phyloP scores from a whole-genome alignment of 2,113 vertebrate genomes.

The Tamias sibiricus region DNA sequence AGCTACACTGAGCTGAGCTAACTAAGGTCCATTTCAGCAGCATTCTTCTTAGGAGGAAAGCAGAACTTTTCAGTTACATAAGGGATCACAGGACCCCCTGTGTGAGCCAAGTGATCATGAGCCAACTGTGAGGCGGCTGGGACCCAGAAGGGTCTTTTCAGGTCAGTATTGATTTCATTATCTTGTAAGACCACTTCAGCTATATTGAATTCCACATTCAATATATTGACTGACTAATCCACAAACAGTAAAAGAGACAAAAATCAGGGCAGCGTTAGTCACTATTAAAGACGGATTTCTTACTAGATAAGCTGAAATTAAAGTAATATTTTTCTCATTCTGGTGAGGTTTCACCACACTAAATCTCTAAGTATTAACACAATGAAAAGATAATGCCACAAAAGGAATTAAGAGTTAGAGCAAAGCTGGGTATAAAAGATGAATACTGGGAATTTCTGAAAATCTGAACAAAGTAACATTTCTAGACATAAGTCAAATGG shows the following conservation, averaged over 20 bases:
- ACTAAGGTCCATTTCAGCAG: not conserved
- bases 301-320: conserved; percentile 48
- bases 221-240: not conserved
- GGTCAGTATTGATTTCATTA: conserved; percentile 31
- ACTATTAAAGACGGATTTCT: conserved; percentile 49
- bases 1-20: not conserved
- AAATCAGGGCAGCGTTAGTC: conserved; percentile 18
- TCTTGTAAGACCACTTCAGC: conserved; percentile 63
- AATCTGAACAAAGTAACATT: conserved; percentile 30
- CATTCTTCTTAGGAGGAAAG: not conserved
- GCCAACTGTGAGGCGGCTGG: accelerated
- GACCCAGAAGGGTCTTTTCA: not conserved
- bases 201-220: conserved; percentile 54
- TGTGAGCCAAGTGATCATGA: accelerated
- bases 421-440: conserved; percentile 33
- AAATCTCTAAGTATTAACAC: conserved; percentile 60
- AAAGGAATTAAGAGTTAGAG: not conserved
- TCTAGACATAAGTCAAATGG: conserved; percentile 5
- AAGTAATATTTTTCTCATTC: conserved; percentile 2
- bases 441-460: not conserved
- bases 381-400: conserved; percentile 32
- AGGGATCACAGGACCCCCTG: not conserved
- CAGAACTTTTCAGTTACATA: not conserved
- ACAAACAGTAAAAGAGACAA: conserved; percentile 48
- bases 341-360: not conserved